Base-by-base conservation (phyloP, 2,888 invertebrate genomes). In the Caenorhabditis imperialis region DNA sequence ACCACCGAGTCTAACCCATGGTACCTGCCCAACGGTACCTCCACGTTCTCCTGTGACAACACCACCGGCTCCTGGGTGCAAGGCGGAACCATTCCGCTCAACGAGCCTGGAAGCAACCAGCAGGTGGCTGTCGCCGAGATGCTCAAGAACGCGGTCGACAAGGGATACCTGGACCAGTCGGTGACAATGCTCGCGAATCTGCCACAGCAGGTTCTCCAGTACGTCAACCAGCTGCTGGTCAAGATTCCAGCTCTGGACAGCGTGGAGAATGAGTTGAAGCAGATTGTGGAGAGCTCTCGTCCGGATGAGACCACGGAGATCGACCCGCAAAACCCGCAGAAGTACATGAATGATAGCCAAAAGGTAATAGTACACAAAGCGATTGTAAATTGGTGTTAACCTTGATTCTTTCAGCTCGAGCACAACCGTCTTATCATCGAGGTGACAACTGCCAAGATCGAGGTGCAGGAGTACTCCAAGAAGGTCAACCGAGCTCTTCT, bases 361-460 rank as follows among this genome's bases (percentile, higher is more conserved):
- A 79, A 78, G 75, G 82, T 81, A 14, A n/a, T 18, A 44, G 10
- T 44, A 12, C 18, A 18, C 18, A n/a, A n/a, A n/a, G n/a, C n/a
- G n/a, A n/a, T n/a, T n/a, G n/a, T 30, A 30, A 10, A 30, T 7
- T 30, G 30, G 6, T 30, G 6, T 33, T 23, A 25, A 45, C 12
- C 7, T 5, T 47, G 12, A 44, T 4, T n/a, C n/a, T 72, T 79
- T 48, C 47, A 81, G 81, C 67, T 78, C 40, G 82, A 82, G 45
- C 72, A 82, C 74, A 79, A 82, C 33, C 77, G 78, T 10, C 67
- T 82, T 38, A 79, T 82, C 51, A 82, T 82, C 60, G 77, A 75
- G n/a, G 77, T 82, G 54, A 81, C 82, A 25, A 81, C 82, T 12
- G 77, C 77, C n/a, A 77, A 75, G 38, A 81, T 82, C 42, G 82